phyloP scores from a whole-genome alignment of 2,888 invertebrate genomes.

The Abrostola triplasia region DNA sequence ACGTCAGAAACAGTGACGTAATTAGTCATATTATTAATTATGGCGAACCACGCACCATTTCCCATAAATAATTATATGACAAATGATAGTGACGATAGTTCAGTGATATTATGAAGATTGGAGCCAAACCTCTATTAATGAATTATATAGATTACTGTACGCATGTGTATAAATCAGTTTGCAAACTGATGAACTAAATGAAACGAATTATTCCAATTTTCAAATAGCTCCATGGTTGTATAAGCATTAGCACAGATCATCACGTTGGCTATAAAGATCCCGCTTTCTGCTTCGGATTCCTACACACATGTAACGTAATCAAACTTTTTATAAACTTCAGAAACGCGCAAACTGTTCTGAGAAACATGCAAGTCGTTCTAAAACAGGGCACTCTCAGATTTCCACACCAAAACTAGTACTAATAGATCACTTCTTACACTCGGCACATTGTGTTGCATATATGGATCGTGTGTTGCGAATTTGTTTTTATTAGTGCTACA shows the following conservation, averaged over 20 bases:
- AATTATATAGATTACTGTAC: conserved; percentile 13
- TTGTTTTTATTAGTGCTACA: conserved; percentile 53
- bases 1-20: conserved; percentile 43
- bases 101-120: conserved; percentile 1
- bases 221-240: conserved; percentile 32
- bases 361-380: conserved; percentile 51
- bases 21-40: conserved; percentile 49
- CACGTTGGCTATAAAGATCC: conserved; percentile 41
- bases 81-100: conserved; percentile 16
- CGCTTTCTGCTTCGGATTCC: conserved; percentile 48
- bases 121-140: conserved; percentile 28
- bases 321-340: conserved; percentile 51
- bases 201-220: conserved; percentile 36
- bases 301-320: conserved; percentile 50
- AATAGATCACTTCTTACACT: conserved; percentile 54
- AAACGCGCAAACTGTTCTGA: conserved; percentile 45
- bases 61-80: conserved; percentile 36
- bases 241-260: conserved; percentile 40
- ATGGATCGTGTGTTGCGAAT: conserved; percentile 52
- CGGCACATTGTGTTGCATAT: conserved; percentile 59
- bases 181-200: conserved; percentile 18
- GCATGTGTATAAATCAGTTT: conserved; percentile 16
- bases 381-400: conserved; percentile 54
- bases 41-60: conserved; percentile 29
- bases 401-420: conserved; percentile 59